Base-by-base conservation (phyloP, 2,797 vertebrate species). In the Manis crassicaudata region DNA sequence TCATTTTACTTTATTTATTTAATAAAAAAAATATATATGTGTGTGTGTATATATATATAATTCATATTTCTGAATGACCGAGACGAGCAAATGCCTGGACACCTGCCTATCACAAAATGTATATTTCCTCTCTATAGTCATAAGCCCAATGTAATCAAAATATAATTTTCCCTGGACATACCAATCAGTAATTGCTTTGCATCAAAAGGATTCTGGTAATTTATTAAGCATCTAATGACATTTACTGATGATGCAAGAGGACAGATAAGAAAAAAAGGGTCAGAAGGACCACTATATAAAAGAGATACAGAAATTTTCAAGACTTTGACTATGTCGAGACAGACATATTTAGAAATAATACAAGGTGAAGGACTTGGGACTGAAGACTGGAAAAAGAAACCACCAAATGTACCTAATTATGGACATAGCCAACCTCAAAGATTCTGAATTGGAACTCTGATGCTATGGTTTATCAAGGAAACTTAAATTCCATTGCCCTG, bases 141-240 rank as follows among this genome's bases (percentile, higher is more conserved):
- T n/a, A 88, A 67, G 32, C 35, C 35, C 70, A 83, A 77, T 83
- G 88, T 65, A 88, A 92, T 90, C 20, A 94, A 96, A 94, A 77
- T 32, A 16, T 88, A 16, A 29, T 73, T 81, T 84, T 94, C 75
- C 35, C 35, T 62, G 20, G 40, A 79, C 23, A 32, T 35, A 84
- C 13, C 14, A 63, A 54, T 81, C 56, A 50, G 21, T 70, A 77
- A 46, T 40, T 86, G 11, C 21, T 91, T 93, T 60, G 23, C 9
- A 8, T 68, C 32, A 88, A 75, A 77, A 29, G 11, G 5, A 82
- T 40, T 73, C 40, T 72, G 29, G 8, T 54, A 43, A 83, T 79
- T 75, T 76, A 50, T 76, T 92, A 92, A 60, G 40, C 27, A 93
- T 65, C 17, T 84, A 67, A 46, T 80, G 50, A 25, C 50, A 35